Conservation (phyloP, 64 coral and sea anemone species). For the Dendronephthya gigantea region DNA sequence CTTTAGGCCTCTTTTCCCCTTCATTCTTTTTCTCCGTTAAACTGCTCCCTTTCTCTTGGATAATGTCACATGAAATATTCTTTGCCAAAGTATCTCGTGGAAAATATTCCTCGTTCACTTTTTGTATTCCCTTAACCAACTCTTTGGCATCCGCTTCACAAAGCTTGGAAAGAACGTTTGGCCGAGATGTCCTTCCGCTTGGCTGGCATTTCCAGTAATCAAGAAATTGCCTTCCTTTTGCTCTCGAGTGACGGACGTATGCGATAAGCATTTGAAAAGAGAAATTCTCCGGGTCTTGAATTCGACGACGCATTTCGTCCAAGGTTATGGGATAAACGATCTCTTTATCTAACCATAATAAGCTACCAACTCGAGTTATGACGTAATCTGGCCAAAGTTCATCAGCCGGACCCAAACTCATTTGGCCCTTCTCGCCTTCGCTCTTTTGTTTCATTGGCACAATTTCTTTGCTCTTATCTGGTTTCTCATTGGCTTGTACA, state of each 20-base stretch:
- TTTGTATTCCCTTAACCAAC: neutral
- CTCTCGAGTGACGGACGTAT: neutral
- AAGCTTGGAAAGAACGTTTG: neutral
- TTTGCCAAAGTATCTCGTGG: neutral
- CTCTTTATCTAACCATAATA: neutral
- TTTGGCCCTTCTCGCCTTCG: neutral
- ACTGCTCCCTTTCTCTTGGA: neutral
- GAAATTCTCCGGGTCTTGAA: slow-evolving; percentile 12
- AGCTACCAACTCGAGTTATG: neutral
- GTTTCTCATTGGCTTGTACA: neutral
- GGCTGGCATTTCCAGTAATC: slow-evolving; percentile 15
- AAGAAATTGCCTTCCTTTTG: slow-evolving; percentile 1
- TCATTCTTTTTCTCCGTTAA: neutral
- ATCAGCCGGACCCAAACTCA: neutral
- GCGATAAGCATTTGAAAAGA: slow-evolving; percentile 16
- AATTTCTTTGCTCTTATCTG: neutral
- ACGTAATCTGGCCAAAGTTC: neutral
- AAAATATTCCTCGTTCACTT: neutral
- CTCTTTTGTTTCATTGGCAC: neutral
- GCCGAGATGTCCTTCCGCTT: neutral
- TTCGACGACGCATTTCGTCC: neutral
- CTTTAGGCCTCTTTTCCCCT: neutral
- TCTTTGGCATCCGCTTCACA: slow-evolving; percentile 7
- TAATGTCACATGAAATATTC: neutral
- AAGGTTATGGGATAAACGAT: neutral